Evolutionary conservation across 2,113 vertebrate genomes (phyloP), one percentile per base, ranked within the genome.

Genomic region (Camelus bactrianus): DNA sequence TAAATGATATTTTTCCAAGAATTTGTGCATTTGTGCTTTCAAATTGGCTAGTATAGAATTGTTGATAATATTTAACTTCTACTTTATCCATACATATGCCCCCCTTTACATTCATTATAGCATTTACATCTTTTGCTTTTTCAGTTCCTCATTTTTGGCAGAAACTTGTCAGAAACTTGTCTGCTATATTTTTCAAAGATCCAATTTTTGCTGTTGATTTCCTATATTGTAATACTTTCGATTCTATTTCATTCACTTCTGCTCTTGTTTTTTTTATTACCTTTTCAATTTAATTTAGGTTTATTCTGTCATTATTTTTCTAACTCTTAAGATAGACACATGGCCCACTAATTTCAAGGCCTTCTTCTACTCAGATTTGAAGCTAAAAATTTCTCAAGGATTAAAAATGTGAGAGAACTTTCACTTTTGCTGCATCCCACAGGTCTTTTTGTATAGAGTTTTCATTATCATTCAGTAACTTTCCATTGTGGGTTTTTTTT

Each of bases 401-500:
- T 81, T 69, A 69, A 42, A 72, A 69, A 89, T 15, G 54, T n/a
- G 46, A 95, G 81, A 92, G 72, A 95, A 94, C 54, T 92, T 91
- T 95, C 89, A 69, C 67, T 80, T 95, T 89, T 79, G n/a, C 46
- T 81, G 8, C 15, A 35, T 77, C 91, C 20, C 81, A 94, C 46
- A 88, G 67, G 64, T 30, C 50, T 91, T 79, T 70, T 16, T 32
- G 52, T 65, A 24, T 13, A 17, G 32, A 52, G n/a, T 81, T 95
- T 84, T 96, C 77, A 95, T 73, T 87, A 79, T 77, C 50, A 69
- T 96, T 92, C 88, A 97, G 42, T 17, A 93, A 91, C 88, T 97
- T 98, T 97, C 97, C 94, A 97, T 3, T 77, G 94, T 96, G 96
- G 93, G 77, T 96, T 90, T 35, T 35, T 81, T 96, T 90, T 84